phyloP scores from a whole-genome alignment of 2,113 vertebrate genomes.

The Tapirus terrestris region DNA sequence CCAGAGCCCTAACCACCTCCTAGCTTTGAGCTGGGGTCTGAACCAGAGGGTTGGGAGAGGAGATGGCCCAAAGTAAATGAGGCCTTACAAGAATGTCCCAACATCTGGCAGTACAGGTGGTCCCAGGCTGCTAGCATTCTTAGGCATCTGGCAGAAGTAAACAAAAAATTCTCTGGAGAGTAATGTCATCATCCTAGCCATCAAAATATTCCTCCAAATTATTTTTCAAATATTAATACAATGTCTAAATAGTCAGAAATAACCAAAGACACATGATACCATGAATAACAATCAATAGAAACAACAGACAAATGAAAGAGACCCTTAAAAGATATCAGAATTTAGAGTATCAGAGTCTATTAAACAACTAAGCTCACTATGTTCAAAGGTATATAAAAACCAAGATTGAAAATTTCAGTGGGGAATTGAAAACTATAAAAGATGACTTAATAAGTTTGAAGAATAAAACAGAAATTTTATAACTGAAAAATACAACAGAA shows the following conservation, averaged over 20 bases:
- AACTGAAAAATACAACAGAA: background rate
- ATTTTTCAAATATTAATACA: background rate
- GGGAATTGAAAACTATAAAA: background rate
- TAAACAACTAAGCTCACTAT: background rate
- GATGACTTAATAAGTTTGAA: background rate
- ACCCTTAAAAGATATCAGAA: background rate
- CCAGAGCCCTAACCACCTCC: background rate
- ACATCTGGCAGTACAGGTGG: background rate
- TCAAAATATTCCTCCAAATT: slow-evolving; percentile 9
- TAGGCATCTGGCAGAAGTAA: background rate
- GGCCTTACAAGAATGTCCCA: background rate
- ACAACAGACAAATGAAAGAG: background rate
- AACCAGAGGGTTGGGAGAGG: background rate
- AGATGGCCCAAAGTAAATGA: background rate
- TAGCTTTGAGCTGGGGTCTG: background rate
- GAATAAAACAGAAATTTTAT: background rate
- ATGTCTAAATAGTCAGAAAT: background rate
- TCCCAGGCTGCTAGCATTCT: background rate
- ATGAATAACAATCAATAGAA: background rate
- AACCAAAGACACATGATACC: background rate
- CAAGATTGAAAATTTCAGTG: background rate
- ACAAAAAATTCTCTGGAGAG: background rate
- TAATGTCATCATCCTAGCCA: background rate
- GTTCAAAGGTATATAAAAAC: background rate
- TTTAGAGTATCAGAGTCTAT: background rate